A percentile compares a stretch with the other conserved stretches of the same genome.
phyloP scores from a whole-genome alignment of 2,797 vertebrate species.

The Etheostoma perlongum region DNA sequence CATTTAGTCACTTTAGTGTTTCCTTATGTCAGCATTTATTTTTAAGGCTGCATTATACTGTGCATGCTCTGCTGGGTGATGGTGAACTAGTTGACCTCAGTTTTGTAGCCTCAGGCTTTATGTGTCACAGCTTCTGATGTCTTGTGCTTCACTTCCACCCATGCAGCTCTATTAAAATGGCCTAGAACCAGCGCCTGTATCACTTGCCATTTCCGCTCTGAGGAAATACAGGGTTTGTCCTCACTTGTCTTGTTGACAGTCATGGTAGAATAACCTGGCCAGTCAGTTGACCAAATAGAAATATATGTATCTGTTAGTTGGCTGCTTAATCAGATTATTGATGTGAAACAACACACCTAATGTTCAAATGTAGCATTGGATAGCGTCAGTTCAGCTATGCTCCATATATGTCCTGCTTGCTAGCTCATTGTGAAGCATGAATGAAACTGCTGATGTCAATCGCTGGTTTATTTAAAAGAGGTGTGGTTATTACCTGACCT shows the following conservation, averaged over 20 bases:
- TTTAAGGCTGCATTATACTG: slow-evolving; percentile 42
- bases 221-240: slow-evolving; percentile 16
- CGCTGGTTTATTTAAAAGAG: background rate
- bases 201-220: slow-evolving; percentile 10
- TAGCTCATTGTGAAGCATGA: background rate
- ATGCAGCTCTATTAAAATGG: slow-evolving; percentile 39
- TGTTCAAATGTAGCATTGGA: background rate
- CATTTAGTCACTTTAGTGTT: slow-evolving; percentile 23
- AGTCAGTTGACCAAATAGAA: background rate
- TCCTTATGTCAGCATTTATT: slow-evolving; percentile 58
- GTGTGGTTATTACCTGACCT: slow-evolving; percentile 14
- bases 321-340: background rate
- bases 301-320: background rate
- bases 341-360: background rate
- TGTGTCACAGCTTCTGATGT: slow-evolving; percentile 67
- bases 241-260: slow-evolving; percentile 11
- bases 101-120: slow-evolving; percentile 49
- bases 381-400: background rate
- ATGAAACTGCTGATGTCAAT: background rate
- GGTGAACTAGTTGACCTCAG: slow-evolving; percentile 59
- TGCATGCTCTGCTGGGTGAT: slow-evolving; percentile 32
- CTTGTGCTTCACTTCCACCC: slow-evolving; percentile 57
- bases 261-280: background rate
- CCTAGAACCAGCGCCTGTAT: slow-evolving; percentile 39
- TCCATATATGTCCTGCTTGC: background rate